Evolutionary conservation across 2,113 vertebrate species (phyloP).

Genomic region (Rynchops niger): DNA sequence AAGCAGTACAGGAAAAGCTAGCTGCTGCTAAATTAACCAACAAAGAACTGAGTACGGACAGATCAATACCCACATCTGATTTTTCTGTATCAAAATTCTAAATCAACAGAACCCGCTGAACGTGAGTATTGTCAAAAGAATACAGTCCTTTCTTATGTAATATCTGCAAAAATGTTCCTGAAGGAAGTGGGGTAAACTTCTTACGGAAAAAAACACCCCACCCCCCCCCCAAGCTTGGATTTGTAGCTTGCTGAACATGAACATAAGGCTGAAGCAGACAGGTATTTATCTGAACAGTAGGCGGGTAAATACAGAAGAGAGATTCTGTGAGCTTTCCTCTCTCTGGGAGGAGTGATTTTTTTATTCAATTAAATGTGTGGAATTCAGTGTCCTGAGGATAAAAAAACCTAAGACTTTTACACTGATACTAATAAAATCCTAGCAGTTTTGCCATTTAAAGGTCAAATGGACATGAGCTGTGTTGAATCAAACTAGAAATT

Average conservation of each 20-base stretch:
- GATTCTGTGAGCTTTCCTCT: not conserved
- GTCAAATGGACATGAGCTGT: not conserved
- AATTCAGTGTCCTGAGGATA: not conserved
- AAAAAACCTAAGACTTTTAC: not conserved
- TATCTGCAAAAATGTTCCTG: not conserved
- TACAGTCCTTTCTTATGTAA: not conserved
- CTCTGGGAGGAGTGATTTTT: not conserved
- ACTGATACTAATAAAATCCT: conserved; percentile 5
- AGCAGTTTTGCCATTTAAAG: conserved; percentile 25
- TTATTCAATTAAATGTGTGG: not conserved
- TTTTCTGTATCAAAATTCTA: conserved; percentile 18
- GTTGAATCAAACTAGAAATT: not conserved
- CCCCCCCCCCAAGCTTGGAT: not conserved
- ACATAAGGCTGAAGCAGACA: not conserved
- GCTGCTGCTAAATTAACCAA: conserved; percentile 11
- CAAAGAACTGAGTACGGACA: not conserved
- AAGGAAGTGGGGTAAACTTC: not conserved
- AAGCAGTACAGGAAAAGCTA: not conserved
- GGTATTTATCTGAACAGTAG: not conserved
- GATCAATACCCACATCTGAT: conserved; percentile 17
- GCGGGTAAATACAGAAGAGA: not conserved
- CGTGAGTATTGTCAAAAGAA: not conserved
- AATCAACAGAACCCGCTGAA: not conserved
- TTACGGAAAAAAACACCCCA: not conserved
- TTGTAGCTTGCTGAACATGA: not conserved